Evolutionary conservation across 2,113 vertebrate genomes (phyloP), one percentile per base, ranked within the genome.

Genomic region (Osmerus mordax): DNA sequence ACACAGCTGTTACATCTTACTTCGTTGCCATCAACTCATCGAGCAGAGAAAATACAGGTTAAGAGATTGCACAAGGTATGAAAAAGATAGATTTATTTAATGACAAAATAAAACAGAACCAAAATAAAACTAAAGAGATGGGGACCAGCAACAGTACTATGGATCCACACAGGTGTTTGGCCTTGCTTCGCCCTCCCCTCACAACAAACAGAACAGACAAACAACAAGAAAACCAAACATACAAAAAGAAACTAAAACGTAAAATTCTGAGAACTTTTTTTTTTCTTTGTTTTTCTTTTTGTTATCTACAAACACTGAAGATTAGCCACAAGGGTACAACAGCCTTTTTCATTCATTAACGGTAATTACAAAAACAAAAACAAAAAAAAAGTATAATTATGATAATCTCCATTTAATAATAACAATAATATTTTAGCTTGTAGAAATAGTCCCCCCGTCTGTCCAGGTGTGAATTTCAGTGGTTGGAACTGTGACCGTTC

Each of bases 41-140:
- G 3, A 47, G 5, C 9, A 16, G 61, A 65, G 36, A 25, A 67
- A 74, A 65, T 2, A 56, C 62, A 36, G 4, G 4, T 62, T 69
- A 65, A 65, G 69, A 61, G 12, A 54, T 21, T 85, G 78, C 78
- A 88, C 78, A 81, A 87, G 84, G 87, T 97, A 96, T 95, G 95
- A 95, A 96, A 96, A 97, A 95, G 93, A 96, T 96, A 96, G 93
- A 95, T 98, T 98, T 96, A 97, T 98, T 97, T 94, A 95, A 98
- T 96, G 96, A 94, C 96, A 97, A 97, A 96, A 93, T 86, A 95
- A 95, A 94, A 97, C 94, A 92, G 32, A 94, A 93, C 94, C 65
- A 74, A 91, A 95, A 94, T 89, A 93, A 94, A 93, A 93, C 92
- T 76, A 92, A 93, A 88, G 91, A 93, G 88, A 94, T 89, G 90